Evolutionary conservation across 2,113 vertebrate species (phyloP).

Genomic region (Gadus chalcogrammus): DNA sequence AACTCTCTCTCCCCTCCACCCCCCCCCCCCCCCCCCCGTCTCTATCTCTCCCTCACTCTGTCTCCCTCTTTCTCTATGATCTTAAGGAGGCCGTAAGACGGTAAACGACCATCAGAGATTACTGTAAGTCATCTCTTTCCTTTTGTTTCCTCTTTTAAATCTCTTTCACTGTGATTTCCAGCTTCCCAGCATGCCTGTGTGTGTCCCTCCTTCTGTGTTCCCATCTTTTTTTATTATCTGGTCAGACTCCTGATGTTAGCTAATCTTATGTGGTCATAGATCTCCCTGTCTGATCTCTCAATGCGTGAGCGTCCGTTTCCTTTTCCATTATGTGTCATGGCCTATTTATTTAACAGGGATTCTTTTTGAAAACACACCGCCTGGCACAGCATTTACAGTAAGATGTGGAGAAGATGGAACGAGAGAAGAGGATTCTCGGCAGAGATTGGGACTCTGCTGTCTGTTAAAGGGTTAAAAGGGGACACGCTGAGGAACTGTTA

Average conservation of each 20-base stretch:
- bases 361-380: constrained; percentile 42
- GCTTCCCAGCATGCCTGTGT: constrained; percentile 48
- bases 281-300: constrained; percentile 58
- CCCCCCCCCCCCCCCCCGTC: neutral
- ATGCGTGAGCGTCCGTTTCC: constrained; percentile 23
- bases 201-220: neutral
- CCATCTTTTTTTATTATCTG: constrained; percentile 33
- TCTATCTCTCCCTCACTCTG: neutral
- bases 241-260: constrained; percentile 48
- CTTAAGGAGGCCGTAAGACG: constrained; percentile 10
- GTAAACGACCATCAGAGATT: constrained; percentile 7
- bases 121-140: constrained; percentile 28
- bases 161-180: neutral
- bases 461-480: neutral
- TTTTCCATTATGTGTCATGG: constrained; percentile 58
- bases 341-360: constrained; percentile 51
- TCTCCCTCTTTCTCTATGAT: neutral
- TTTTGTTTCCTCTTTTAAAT: constrained; percentile 3
- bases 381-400: constrained; percentile 53
- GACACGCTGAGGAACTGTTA: neutral
- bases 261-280: constrained; percentile 65
- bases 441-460: constrained; percentile 20
- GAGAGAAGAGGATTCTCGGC: constrained; percentile 44
- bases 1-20: neutral
- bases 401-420: constrained; percentile 32